Evolutionary conservation across 2,113 vertebrate species (phyloP).

Genomic region (Aegotheles bennettii): DNA sequence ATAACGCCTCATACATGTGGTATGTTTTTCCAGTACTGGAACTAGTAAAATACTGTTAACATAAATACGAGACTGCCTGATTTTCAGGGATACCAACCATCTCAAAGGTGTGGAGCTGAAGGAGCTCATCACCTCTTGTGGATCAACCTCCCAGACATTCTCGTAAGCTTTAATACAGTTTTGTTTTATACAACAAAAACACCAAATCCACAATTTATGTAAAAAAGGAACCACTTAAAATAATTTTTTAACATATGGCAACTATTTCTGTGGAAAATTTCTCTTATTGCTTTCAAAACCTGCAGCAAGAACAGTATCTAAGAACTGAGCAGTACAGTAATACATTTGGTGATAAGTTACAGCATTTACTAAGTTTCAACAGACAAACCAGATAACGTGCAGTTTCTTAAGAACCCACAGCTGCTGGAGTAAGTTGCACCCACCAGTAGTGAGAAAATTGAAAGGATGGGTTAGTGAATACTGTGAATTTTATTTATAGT

Average conservation of each 20-base stretch:
- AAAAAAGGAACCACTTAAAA: conserved; percentile 16
- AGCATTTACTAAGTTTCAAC: not conserved
- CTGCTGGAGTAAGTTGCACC: not conserved
- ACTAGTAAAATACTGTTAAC: not conserved
- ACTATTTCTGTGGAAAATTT: not conserved
- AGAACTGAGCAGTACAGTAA: not conserved
- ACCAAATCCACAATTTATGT: conserved; percentile 22
- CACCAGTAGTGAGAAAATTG: not conserved
- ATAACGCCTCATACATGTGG: not conserved
- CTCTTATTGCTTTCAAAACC: conserved; percentile 53
- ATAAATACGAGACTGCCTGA: not conserved
- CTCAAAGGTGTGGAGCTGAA: not conserved
- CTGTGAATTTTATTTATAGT: not conserved
- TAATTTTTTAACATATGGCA: conserved; percentile 11
- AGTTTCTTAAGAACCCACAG: not conserved
- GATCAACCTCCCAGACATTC: not conserved
- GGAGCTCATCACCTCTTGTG: not conserved
- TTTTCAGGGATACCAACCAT: not conserved
- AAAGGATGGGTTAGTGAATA: not conserved
- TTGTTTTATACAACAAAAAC: conserved; percentile 16
- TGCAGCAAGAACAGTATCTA: conserved; percentile 3
- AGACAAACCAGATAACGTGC: not conserved
- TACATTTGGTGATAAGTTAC: not conserved
- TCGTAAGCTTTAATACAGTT: not conserved
- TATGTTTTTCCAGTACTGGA: not conserved